Evolutionary conservation across 2,888 invertebrate genomes (phyloP).

Genomic region (Caenorhabditis sp.): DNA sequence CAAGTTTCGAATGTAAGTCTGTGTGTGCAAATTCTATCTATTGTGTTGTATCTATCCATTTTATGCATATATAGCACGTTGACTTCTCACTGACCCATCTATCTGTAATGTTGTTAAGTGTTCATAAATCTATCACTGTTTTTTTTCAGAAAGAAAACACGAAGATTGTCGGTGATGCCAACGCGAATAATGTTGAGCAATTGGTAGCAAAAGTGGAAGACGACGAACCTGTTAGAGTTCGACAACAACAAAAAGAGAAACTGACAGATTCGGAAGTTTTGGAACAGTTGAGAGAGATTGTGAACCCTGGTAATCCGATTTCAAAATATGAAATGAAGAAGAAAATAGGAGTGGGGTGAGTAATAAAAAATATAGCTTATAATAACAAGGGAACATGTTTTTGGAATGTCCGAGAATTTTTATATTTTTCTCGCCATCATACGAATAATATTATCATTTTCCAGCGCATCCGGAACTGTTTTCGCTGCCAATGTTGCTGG

Average conservation of each 20-base stretch:
- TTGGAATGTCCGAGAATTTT: too few species aligned
- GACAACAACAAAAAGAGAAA: conserved; percentile 50
- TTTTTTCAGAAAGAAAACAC: conserved; percentile 53
- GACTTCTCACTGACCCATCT: conserved; percentile 6
- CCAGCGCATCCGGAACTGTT: conserved; percentile 69
- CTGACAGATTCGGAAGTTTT: conserved; percentile 58
- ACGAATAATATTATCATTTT: conserved; percentile 11
- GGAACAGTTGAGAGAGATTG: conserved; percentile 55
- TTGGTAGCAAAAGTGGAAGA: conserved; percentile 5
- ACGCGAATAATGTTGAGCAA: conserved; percentile 8
- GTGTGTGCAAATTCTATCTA: background rate
- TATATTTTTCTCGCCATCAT: too few species aligned
- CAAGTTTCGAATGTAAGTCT: conserved; percentile 52
- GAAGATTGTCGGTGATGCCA: conserved; percentile 23
- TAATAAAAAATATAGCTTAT: conserved; percentile 8
- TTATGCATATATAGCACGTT: conserved; percentile 2
- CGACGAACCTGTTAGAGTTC: conserved; percentile 49
- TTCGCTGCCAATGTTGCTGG: conserved; percentile 59
- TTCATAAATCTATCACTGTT: background rate
- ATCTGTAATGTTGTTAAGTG: background rate
- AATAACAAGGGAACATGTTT: too few species aligned
- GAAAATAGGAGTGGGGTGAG: conserved; percentile 85
- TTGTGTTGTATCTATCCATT: background rate
- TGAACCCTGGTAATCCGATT: conserved; percentile 80
- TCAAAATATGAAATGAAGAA: conserved; percentile 82